A percentile compares a stretch with the other conserved stretches of the same genome.
phyloP scores from a whole-genome alignment of 2,797 vertebrate genomes.

The Lacerta agilis region DNA sequence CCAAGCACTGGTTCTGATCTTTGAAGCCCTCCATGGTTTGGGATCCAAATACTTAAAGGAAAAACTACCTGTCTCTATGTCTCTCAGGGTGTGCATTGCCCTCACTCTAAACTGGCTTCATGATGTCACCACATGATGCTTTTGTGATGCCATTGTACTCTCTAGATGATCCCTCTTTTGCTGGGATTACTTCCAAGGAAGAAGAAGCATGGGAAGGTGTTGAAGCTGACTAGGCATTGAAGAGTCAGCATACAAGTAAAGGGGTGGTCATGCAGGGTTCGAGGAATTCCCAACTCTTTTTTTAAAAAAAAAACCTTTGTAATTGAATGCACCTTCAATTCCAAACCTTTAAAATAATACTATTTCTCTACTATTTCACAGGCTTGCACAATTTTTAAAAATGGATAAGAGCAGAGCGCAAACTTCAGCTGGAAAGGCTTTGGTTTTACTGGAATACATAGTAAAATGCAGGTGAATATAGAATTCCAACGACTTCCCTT shows the following conservation, averaged over 20 bases:
- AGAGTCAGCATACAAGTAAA: background rate
- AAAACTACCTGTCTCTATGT: too few relatives aligned
- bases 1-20: too few relatives aligned
- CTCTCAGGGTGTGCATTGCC: too few relatives aligned
- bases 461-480: constrained; percentile 24
- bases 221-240: background rate
- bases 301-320: background rate
- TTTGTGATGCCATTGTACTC: too few relatives aligned
- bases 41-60: too few relatives aligned
- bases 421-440: constrained; percentile 8
- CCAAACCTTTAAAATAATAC: background rate
- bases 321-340: background rate
- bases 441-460: constrained; percentile 37
- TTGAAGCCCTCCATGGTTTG: too few relatives aligned
- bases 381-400: background rate
- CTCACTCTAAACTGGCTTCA: too few relatives aligned
- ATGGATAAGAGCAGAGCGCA: background rate
- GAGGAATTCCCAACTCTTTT: background rate
- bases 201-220: background rate
- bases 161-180: too few relatives aligned
- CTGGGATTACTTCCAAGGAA: too few relatives aligned
- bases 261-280: background rate
- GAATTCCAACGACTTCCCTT: background rate
- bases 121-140: too few relatives aligned
- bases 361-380: background rate